Percentiles rank a stretch among this genome's conserved stretches.
phyloP scores from a whole-genome alignment of 2,888 invertebrate species.

The Tipula lateralis region DNA sequence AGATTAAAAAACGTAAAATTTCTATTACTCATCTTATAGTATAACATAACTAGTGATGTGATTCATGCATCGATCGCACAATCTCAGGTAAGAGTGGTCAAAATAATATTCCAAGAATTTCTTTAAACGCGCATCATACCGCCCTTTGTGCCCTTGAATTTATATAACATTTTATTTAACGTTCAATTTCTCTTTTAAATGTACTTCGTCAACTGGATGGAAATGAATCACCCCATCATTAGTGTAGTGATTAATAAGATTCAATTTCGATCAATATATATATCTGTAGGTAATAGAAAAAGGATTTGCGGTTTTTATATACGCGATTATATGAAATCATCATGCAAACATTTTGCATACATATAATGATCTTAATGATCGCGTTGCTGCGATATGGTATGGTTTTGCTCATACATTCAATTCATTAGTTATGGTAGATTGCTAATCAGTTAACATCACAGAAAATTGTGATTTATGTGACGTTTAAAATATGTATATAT shows the following conservation, averaged over 20 bases:
- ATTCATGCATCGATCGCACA: background rate
- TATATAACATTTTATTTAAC: background rate
- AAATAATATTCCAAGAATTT: constrained; percentile 9
- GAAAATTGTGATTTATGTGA: background rate
- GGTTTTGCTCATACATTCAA: background rate
- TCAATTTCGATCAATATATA: background rate
- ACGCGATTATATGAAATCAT: background rate
- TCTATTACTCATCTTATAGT: background rate
- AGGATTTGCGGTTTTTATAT: background rate
- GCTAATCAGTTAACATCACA: background rate
- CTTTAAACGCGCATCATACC: background rate
- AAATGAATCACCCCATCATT: background rate
- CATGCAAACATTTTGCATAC: background rate
- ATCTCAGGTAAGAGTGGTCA: background rate
- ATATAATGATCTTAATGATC: background rate
- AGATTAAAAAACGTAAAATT: background rate
- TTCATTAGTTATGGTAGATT: constrained; percentile 1
- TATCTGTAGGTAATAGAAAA: background rate
- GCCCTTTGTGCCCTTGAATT: constrained; percentile 6
- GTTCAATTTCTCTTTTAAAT: background rate
- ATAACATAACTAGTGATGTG: background rate
- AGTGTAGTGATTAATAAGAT: background rate
- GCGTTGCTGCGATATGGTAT: background rate
- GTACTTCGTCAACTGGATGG: background rate
- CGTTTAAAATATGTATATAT: background rate